These are phyloP conservation scores for Zygaena filipendulae DNA, from an alignment of 2,888 invertebrate species.

Conservation along the genomic window DNA sequence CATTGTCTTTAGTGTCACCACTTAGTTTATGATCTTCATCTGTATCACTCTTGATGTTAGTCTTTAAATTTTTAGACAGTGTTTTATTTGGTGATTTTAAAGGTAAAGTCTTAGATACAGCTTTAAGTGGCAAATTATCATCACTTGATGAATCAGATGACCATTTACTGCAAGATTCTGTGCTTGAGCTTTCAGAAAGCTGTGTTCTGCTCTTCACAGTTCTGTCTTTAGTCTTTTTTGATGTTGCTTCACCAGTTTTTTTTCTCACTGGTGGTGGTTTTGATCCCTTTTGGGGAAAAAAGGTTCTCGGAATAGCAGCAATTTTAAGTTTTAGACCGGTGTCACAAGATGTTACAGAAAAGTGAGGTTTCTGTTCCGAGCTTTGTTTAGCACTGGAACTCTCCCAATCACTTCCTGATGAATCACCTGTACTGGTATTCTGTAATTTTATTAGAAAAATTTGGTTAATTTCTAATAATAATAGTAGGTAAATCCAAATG, in stretches of 20 bases:
- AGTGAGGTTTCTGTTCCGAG: slow-evolving; percentile 53
- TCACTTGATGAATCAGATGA: slow-evolving; percentile 56
- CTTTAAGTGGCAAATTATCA: slow-evolving; percentile 51
- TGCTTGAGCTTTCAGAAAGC: slow-evolving; percentile 54
- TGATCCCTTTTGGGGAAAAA: slow-evolving; percentile 48
- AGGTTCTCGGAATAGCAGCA: slow-evolving; percentile 69
- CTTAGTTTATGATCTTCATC: slow-evolving; percentile 36
- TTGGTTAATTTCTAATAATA: too few relatives aligned
- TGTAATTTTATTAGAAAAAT: slow-evolving; percentile 26
- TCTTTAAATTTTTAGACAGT: slow-evolving; percentile 26
- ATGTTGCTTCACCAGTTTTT: slow-evolving; percentile 32
- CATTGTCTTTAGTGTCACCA: slow-evolving; percentile 34
- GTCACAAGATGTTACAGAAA: slow-evolving; percentile 72
- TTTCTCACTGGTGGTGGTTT: slow-evolving; percentile 45
- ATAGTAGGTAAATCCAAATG: too few relatives aligned
- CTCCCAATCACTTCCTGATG: slow-evolving; percentile 57
- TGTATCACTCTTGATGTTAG: slow-evolving; percentile 33
- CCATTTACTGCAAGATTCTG: slow-evolving; percentile 62
- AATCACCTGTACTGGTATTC: slow-evolving; percentile 48
- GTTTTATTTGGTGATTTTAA: slow-evolving; percentile 37
- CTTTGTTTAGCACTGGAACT: slow-evolving; percentile 41
- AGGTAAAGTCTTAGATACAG: slow-evolving; percentile 46
- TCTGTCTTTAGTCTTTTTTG: slow-evolving; percentile 20
- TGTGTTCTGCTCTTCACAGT: slow-evolving; percentile 23
- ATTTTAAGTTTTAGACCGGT: slow-evolving; percentile 71